phyloP scores from a whole-genome alignment of 2,888 invertebrate genomes.

The Ptychoptera albimana region DNA sequence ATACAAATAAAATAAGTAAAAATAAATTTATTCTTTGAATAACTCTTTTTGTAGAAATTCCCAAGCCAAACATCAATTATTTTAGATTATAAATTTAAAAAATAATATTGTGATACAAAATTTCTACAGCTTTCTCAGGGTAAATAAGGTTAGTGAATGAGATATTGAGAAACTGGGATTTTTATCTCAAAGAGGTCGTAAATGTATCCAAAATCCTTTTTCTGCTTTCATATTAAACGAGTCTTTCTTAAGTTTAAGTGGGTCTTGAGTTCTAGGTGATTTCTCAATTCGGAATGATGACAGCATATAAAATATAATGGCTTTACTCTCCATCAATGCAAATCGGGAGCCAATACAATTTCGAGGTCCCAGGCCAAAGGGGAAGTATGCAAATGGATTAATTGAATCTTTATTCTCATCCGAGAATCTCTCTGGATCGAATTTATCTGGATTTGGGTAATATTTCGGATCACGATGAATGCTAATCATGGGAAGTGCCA shows the following conservation, averaged over 20 bases:
- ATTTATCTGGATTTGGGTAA: background rate
- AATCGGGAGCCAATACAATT: background rate
- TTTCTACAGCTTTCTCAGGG: too few relatives aligned
- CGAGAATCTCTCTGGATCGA: background rate
- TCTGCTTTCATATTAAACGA: background rate
- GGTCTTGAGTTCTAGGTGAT: background rate
- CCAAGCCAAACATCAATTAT: too few relatives aligned
- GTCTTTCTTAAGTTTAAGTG: background rate
- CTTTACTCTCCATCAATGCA: background rate
- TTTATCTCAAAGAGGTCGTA: too few relatives aligned
- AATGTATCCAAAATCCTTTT: background rate
- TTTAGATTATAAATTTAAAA: too few relatives aligned
- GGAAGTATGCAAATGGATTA: background rate
- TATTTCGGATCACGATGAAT: background rate
- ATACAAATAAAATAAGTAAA: too few relatives aligned
- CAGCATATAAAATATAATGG: background rate
- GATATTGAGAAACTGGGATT: too few relatives aligned
- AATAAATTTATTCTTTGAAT: too few relatives aligned
- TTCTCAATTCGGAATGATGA: background rate
- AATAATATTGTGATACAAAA: too few relatives aligned
- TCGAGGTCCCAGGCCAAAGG: background rate
- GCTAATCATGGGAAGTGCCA: background rate
- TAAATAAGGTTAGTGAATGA: too few relatives aligned
- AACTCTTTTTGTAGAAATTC: too few relatives aligned
- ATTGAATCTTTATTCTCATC: background rate